These are phyloP conservation scores for Antheraea assamensis DNA, from an alignment of 2,888 invertebrate species.

Conservation along the genomic window DNA sequence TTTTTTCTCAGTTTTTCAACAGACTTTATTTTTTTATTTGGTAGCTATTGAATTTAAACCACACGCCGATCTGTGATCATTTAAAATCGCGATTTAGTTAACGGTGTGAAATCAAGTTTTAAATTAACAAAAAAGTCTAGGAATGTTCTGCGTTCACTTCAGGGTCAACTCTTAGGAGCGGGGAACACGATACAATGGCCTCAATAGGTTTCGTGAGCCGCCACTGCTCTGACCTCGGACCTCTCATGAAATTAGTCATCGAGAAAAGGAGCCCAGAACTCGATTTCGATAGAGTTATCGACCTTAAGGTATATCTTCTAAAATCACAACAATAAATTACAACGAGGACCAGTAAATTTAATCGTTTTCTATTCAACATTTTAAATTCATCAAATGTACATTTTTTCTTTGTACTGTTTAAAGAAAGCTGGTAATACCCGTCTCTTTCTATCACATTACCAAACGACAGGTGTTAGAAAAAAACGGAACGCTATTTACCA, in stretches of 20 bases:
- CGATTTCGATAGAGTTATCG: slow-evolving; percentile 82
- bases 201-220: slow-evolving; percentile 91
- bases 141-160: background rate
- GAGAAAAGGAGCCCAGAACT: slow-evolving; percentile 78
- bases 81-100: too few species aligned
- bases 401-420: too few species aligned
- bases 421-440: too few species aligned
- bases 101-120: too few species aligned
- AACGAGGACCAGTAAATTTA: background rate
- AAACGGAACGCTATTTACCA: too few species aligned
- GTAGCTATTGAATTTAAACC: too few species aligned
- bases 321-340: background rate
- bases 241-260: slow-evolving; percentile 86
- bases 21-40: too few species aligned
- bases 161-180: slow-evolving; percentile 88
- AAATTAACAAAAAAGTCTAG: background rate
- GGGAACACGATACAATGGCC: slow-evolving; percentile 89
- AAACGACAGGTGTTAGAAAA: too few species aligned
- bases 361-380: background rate
- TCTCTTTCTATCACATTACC: too few species aligned
- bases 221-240: slow-evolving; percentile 89
- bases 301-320: slow-evolving; percentile 73
- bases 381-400: too few species aligned
- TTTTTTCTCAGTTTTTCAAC: too few species aligned
- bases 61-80: too few species aligned